Evolutionary conservation across 1,140 invertebrate species (phyloP).

Genomic region (Trypoxylus dichotomus): DNA sequence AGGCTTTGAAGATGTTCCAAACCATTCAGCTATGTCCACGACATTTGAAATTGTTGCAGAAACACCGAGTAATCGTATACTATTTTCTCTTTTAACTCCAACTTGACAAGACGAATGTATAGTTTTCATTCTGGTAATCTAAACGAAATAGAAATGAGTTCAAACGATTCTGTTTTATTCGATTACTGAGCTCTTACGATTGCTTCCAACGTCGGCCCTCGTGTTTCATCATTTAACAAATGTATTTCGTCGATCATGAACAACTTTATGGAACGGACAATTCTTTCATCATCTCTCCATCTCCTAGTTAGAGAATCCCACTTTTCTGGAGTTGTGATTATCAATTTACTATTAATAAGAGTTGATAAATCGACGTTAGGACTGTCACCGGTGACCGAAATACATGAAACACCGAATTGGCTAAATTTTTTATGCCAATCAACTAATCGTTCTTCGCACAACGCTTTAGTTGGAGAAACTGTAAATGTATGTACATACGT

Average conservation of each 20-base stretch:
- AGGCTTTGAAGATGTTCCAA: constrained; percentile 55
- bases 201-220: constrained; percentile 78
- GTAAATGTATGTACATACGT: constrained; percentile 40
- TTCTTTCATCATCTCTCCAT: constrained; percentile 66
- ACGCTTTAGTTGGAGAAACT: constrained; percentile 82
- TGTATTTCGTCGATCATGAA: constrained; percentile 85
- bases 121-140: constrained; percentile 51
- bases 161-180: neutral
- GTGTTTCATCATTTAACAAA: constrained; percentile 67
- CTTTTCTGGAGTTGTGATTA: constrained; percentile 84
- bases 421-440: constrained; percentile 77
- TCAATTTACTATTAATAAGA: constrained; percentile 58
- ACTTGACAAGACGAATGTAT: constrained; percentile 35
- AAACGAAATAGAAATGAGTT: neutral
- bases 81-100: constrained; percentile 23
- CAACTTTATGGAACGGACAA: constrained; percentile 67
- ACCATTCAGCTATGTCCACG: constrained; percentile 74
- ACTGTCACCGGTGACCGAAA: constrained; percentile 76
- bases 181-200: constrained; percentile 62
- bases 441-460: constrained; percentile 70
- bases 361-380: constrained; percentile 64
- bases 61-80: constrained; percentile 73
- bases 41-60: constrained; percentile 81
- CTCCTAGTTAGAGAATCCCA: constrained; percentile 78
- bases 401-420: constrained; percentile 62